Percentiles rank a stretch among this genome's conserved stretches.
Conservation (phyloP, 1,140 invertebrate genomes). For the Saxidomus purpurata region DNA sequence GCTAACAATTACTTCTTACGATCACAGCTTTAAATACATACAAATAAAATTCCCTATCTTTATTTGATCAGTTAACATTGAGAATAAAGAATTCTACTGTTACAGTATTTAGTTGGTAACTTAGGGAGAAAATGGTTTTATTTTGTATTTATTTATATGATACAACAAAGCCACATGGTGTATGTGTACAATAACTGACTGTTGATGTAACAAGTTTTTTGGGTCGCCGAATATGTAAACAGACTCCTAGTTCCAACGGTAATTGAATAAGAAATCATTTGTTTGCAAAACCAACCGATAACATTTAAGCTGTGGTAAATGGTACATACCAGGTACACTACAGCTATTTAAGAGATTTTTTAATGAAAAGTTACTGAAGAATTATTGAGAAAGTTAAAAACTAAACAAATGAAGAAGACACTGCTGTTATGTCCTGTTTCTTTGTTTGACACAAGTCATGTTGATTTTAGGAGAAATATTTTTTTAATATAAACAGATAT, state of each 20-base stretch:
- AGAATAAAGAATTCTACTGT: background rate
- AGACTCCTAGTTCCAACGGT: background rate
- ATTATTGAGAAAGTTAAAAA: background rate
- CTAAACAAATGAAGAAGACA: background rate
- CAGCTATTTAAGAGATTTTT: background rate
- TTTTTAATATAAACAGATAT: no score
- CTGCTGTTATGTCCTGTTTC: no score
- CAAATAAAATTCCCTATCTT: constrained; percentile 10
- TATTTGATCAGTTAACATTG: constrained; percentile 11
- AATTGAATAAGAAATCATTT: constrained; percentile 5
- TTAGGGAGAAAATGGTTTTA: background rate
- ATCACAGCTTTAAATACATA: background rate
- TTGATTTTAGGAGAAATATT: no score
- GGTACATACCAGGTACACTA: background rate
- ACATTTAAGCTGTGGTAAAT: background rate
- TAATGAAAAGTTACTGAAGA: background rate
- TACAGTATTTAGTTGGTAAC: background rate
- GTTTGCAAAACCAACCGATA: background rate
- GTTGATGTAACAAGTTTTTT: constrained; percentile 21
- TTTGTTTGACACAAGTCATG: no score
- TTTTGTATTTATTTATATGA: constrained; percentile 3
- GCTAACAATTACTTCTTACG: background rate
- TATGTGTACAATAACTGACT: background rate
- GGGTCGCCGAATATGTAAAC: constrained; percentile 15
- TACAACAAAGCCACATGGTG: background rate